A percentile compares a stretch with the other conserved stretches of the same genome.
Conservation (phyloP, 2,888 invertebrate genomes). For the Hanleya hanleyi region DNA sequence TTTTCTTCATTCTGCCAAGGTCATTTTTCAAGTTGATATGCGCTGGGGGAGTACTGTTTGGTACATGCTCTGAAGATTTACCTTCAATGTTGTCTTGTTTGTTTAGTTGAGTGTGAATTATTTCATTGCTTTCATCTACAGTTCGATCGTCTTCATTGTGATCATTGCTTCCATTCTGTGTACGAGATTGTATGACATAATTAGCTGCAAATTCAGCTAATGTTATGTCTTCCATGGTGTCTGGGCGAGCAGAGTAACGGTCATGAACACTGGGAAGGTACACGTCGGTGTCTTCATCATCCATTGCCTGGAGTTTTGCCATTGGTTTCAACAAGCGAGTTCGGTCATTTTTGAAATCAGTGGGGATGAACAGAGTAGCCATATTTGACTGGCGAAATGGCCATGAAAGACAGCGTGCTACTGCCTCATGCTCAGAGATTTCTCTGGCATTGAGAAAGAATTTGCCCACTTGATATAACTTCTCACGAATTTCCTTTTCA, state of each 20-base stretch:
- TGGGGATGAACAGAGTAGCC: constrained; percentile 25
- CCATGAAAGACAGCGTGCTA: not conserved
- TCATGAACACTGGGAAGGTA: constrained; percentile 35
- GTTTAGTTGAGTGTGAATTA: not conserved
- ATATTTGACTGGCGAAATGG: constrained; percentile 21
- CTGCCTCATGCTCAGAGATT: constrained; percentile 35
- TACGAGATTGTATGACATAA: not conserved
- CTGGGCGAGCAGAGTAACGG: constrained; percentile 31
- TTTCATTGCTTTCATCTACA: not conserved
- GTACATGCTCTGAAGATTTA: too few relatives aligned
- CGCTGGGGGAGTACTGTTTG: too few relatives aligned
- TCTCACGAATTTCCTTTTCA: constrained; percentile 14
- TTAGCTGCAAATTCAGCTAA: constrained; percentile 31
- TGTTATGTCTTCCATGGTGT: constrained; percentile 25
- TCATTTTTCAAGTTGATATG: not conserved
- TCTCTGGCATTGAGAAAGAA: constrained; percentile 28
- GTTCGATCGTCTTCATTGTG: not conserved
- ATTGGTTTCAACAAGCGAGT: constrained; percentile 30
- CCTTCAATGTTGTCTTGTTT: too few relatives aligned
- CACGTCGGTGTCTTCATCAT: constrained; percentile 34
- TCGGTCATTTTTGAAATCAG: constrained; percentile 28
- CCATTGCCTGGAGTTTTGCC: constrained; percentile 22
- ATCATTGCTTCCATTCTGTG: not conserved
- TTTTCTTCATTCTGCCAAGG: not conserved
- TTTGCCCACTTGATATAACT: constrained; percentile 25